These are phyloP conservation scores for Agrotis segetum DNA, from an alignment of 2,888 invertebrate genomes.

Conservation along the genomic window DNA sequence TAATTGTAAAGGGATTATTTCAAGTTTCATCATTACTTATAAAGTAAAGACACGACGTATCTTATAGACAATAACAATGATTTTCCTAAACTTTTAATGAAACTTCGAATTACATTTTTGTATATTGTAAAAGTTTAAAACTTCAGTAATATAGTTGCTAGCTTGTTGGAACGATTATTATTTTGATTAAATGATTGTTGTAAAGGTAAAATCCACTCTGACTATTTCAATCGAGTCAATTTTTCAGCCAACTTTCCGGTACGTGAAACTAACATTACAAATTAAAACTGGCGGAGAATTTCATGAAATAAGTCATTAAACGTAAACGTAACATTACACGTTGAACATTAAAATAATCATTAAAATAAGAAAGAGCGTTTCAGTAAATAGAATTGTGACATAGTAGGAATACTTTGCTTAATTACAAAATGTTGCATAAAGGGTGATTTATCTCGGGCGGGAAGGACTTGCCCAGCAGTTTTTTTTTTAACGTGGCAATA, in stretches of 20 bases:
- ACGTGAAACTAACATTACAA: neutral
- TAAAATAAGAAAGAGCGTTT: conserved; percentile 26
- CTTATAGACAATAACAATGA: neutral
- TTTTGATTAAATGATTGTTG: neutral
- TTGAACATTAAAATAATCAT: conserved; percentile 39
- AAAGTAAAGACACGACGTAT: too few relatives aligned
- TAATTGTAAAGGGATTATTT: too few relatives aligned
- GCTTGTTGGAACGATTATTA: too few relatives aligned
- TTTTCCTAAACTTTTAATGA: neutral
- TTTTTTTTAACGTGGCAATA: too few relatives aligned
- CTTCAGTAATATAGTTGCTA: too few relatives aligned
- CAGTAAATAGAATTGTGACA: conserved; percentile 33
- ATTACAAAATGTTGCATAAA: neutral
- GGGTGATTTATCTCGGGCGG: too few relatives aligned
- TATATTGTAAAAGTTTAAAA: too few relatives aligned
- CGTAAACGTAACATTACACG: conserved; percentile 30
- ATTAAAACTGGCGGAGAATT: conserved; percentile 17
- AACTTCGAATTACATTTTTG: neutral
- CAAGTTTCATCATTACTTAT: too few relatives aligned
- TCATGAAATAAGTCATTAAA: conserved; percentile 19
- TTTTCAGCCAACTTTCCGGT: neutral
- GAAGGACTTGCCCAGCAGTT: too few relatives aligned
- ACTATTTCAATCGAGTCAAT: neutral
- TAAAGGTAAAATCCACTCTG: too few relatives aligned
- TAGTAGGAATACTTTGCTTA: conserved; percentile 31